Conservation (phyloP, 1,140 invertebrate genomes). For the Drosophila orena region DNA sequence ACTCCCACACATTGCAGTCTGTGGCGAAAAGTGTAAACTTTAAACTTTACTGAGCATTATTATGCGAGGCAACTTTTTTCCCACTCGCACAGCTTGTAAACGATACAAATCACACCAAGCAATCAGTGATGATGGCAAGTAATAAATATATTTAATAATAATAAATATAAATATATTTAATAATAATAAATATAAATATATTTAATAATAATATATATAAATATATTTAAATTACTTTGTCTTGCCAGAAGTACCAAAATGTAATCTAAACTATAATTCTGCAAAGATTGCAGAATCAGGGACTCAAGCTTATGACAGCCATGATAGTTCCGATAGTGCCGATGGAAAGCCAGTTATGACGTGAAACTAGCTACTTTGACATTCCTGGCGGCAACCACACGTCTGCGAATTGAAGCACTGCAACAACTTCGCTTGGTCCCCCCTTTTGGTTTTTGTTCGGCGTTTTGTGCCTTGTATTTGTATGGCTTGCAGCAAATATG, state of each 20-base stretch:
- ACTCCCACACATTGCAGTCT: neutral
- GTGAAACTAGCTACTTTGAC: constrained; percentile 1
- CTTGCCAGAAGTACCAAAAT: too few species aligned
- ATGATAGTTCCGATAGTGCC: neutral
- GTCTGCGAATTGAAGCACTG: constrained; percentile 76
- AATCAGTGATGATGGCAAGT: neutral
- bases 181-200: too few species aligned
- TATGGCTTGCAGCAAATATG: constrained; percentile 81
- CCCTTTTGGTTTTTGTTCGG: constrained; percentile 7
- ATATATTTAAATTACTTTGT: too few species aligned
- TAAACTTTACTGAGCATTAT: constrained; percentile 34
- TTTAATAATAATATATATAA: too few species aligned
- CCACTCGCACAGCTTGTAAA: constrained; percentile 51
- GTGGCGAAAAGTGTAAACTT: constrained; percentile 28
- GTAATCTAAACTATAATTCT: too few species aligned
- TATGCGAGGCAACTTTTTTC: constrained; percentile 3
- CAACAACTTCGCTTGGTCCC: constrained; percentile 50
- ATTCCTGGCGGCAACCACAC: constrained; percentile 51
- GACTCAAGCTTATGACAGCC: too few species aligned
- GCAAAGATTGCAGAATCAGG: too few species aligned
- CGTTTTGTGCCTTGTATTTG: constrained; percentile 55
- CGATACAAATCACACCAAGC: constrained; percentile 67
- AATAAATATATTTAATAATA: too few species aligned
- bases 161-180: too few species aligned
- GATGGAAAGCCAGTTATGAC: neutral